Evolutionary conservation across 2,888 invertebrate genomes (phyloP).

Genomic region (Caenorhabditis macrosperma): DNA sequence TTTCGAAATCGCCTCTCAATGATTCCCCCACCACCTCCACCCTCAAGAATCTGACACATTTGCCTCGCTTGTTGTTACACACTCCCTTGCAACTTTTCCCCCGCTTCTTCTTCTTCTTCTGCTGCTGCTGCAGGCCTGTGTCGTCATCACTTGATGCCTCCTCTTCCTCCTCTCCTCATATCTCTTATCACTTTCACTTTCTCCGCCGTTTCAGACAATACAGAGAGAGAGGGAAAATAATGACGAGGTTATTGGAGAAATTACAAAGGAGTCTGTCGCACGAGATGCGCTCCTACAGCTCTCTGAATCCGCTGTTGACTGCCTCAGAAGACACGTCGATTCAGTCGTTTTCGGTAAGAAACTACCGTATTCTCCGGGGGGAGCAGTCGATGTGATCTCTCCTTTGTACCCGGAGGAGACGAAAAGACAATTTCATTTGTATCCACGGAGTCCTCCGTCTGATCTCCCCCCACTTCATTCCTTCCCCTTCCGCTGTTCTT

Average conservation of each 20-base stretch:
- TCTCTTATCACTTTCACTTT: slow-evolving; percentile 4
- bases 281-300: slow-evolving; percentile 59
- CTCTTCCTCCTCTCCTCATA: slow-evolving; percentile 17
- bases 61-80: background rate
- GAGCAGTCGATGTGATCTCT: no score
- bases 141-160: slow-evolving; percentile 4
- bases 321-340: slow-evolving; percentile 35
- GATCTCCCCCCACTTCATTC: background rate
- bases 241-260: slow-evolving; percentile 53
- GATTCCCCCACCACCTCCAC: background rate
- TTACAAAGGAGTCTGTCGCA: slow-evolving; percentile 51
- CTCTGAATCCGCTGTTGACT: slow-evolving; percentile 40
- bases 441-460: background rate
- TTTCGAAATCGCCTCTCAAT: background rate
- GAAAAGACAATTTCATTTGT: background rate
- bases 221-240: slow-evolving; percentile 7
- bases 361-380: background rate
- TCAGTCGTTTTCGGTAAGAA: slow-evolving; percentile 47
- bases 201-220: background rate
- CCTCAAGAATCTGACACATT: background rate
- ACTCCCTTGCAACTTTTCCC: background rate
- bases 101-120: background rate
- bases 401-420: background rate
- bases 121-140: background rate
- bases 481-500: background rate